Percentiles rank a stretch among this genome's conserved stretches.
phyloP scores from a whole-genome alignment of 23 tunicate species.

The Pegea sp. region DNA sequence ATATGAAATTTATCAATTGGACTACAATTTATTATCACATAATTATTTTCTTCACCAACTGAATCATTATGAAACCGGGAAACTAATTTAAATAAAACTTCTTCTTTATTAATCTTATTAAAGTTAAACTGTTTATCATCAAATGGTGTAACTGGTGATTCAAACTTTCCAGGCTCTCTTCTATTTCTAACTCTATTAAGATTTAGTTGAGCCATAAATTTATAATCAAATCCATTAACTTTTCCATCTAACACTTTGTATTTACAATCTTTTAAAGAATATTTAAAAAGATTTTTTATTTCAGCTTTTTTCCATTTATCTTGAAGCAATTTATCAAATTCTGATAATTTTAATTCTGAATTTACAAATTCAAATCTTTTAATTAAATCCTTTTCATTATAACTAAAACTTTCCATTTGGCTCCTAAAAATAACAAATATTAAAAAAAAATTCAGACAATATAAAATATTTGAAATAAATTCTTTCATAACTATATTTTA shows the following conservation, averaged over 20 bases:
- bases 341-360: background rate
- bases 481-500: too few species aligned
- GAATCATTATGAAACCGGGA: background rate
- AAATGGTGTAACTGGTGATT: slow-evolving; percentile 41
- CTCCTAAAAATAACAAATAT: too few species aligned
- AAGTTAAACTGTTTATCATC: slow-evolving; percentile 59
- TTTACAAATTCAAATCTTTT: too few species aligned
- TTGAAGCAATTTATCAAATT: slow-evolving; percentile 19
- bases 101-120: slow-evolving; percentile 38
- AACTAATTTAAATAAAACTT: slow-evolving; percentile 30
- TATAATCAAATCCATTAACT: slow-evolving; percentile 1
- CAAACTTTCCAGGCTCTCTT: slow-evolving; percentile 35
- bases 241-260: slow-evolving; percentile 17
- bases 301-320: slow-evolving; percentile 26
- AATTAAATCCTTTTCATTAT: too few species aligned
- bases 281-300: slow-evolving; percentile 23
- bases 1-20: slow-evolving; percentile 84
- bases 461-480: too few species aligned
- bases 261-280: slow-evolving; percentile 30
- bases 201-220: slow-evolving; percentile 53
- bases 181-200: slow-evolving; percentile 56
- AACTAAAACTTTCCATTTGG: too few species aligned
- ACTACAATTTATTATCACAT: slow-evolving; percentile 40
- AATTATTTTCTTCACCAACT: slow-evolving; percentile 1
- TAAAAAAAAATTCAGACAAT: too few species aligned